Evolutionary conservation across 2,113 vertebrate species (phyloP), one percentile per base, ranked within the genome.

Genomic region (Nothobranchius kuhntae): DNA sequence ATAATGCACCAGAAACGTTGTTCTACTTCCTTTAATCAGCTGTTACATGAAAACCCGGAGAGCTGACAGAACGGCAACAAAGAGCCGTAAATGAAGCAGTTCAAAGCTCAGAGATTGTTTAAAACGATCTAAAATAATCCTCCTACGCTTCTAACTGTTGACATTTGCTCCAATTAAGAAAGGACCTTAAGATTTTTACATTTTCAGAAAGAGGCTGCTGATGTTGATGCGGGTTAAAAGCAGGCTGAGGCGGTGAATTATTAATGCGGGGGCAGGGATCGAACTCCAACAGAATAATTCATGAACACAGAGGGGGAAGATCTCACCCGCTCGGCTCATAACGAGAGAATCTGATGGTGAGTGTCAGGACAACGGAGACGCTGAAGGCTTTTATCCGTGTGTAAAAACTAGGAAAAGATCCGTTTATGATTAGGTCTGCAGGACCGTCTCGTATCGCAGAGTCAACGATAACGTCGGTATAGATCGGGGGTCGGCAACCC

Each of bases 161-260:
- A 61, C 35, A 53, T 61, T 69, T 42, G 42, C 1, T 21, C 78
- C 53, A 75, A 71, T 80, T 81, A 75, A 64, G 75, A 40, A 17
- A 75, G 53, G 35, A 44, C 80, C 73, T 73, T 13, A 0, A 17
- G 45, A 17, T 82, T 82, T 88, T 87, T 70, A 84, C 79, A 81
- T 68, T 65, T 56, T 64, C 53, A 67, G 73, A 47, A 63, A 26
- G 53, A 50, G 61, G 42, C 69, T 17, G 55, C 46, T 67, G 57
- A 73, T 85, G 78, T 61, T 80, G 80, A 87, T 80, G 78, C 75
- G 45, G 81, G 87, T 83, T 88, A 87, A 86, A 78, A 88, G 78
- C 77, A 67, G 85, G 80, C 76, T 75, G 72, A 56, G 44, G 26
- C 21, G 52, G 30, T 89, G 65, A 82, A 89, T 87, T 86, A 89